Evolutionary conservation across 35 echinoderm and acorn worm genomes (phyloP), one percentile per base, ranked within the genome.

Genomic region (Holothuria glaberrima): DNA sequence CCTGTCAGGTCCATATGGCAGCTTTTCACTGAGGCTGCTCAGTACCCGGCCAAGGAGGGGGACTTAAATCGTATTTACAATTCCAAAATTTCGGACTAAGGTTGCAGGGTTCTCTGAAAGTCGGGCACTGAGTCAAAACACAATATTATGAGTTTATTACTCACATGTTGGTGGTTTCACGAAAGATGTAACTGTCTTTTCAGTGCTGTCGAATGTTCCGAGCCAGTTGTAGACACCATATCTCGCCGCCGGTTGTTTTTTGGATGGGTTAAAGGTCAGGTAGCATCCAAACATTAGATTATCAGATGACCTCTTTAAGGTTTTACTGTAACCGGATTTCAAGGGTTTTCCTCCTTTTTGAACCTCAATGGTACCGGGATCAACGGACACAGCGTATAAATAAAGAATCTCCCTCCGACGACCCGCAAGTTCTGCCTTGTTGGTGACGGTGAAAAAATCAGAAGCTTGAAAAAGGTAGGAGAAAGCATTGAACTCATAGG

Each of bases 121-220:
- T n/a, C n/a, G n/a, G n/a, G n/a, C n/a, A n/a, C n/a, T n/a, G n/a
- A n/a, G 36, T 4, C 36, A 41, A 41, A 41, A 41, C 36, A 41
- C 36, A 41, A 41, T 41, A 41, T 41, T 41, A n/a, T 41, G 7
- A 41, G n/a, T 41, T 3, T 41, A 30, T 69, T 69, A 69, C 71
- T 75, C 44, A 75, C 71, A 36, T 45, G 71, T 75, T 34, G 44
- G 9, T 41, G 71, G 71, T 41, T 75, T 75, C 29, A 75, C 71
- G 34, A 75, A 75, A 38, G 71, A 31, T 41, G 17, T 75, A 9
- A 75, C 44, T 14, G 16, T 75, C 33, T 32, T 75, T 75, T 20
- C 71, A 75, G 16, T 24, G 44, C 22, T 41, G 32, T 32, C 71
- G 21, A 34, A n/a, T 7, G 29, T 75, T 22, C 31, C 71, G 6